Conservation (phyloP, 1,140 invertebrate species). For the Caenorhabditis tropicalis region DNA sequence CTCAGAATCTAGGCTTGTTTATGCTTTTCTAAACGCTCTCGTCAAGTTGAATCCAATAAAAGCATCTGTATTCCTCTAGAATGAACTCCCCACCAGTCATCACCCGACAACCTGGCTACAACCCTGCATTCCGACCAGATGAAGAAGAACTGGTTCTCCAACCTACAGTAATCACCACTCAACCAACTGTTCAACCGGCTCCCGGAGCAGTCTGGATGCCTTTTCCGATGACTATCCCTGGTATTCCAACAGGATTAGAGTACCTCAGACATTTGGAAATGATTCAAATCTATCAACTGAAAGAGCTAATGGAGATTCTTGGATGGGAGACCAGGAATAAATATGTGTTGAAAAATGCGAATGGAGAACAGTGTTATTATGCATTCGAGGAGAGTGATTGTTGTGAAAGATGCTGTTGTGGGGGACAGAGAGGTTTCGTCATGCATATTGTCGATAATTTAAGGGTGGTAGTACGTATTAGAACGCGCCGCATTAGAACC, state of each 20-base stretch:
- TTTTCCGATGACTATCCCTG: constrained; percentile 19
- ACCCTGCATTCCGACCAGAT: too few species aligned
- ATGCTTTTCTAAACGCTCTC: too few species aligned
- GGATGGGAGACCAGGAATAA: constrained; percentile 47
- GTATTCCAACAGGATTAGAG: constrained; percentile 41
- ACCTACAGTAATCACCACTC: background rate
- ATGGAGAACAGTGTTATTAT: constrained; percentile 53
- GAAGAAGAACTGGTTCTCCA: too few species aligned
- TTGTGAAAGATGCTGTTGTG: constrained; percentile 45
- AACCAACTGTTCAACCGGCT: background rate
- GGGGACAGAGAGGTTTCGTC: constrained; percentile 28
- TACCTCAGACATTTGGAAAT: constrained; percentile 44
- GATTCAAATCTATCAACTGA: constrained; percentile 41
- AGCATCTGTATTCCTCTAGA: too few species aligned
- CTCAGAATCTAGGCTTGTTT: too few species aligned
- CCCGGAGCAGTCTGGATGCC: constrained; percentile 44
- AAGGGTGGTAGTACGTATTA: too few species aligned
- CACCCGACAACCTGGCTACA: too few species aligned
- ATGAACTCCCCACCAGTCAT: too few species aligned
- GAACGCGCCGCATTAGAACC: too few species aligned
- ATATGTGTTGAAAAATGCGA: constrained; percentile 50
- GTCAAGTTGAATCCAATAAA: background rate
- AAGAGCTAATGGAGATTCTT: constrained; percentile 44
- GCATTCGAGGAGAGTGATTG: constrained; percentile 45
- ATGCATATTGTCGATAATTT: constrained; percentile 55